Evolutionary conservation across 2,888 invertebrate genomes (phyloP).

Genomic region (Yponomeuta sedellus): DNA sequence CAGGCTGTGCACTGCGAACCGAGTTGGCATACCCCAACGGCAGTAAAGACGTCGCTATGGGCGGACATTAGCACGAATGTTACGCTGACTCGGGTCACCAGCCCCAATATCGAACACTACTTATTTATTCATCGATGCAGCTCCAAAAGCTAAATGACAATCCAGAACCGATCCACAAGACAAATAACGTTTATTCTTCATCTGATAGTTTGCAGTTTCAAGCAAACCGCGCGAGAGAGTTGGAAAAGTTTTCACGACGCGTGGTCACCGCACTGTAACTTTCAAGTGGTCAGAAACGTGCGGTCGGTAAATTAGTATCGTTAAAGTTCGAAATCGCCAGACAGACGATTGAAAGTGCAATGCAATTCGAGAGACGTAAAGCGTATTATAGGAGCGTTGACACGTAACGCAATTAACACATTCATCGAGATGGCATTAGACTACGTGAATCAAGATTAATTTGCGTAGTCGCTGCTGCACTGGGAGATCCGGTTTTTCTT

Average conservation of each 20-base stretch:
- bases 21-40: conserved; percentile 21
- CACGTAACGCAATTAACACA: background rate
- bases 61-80: conserved; percentile 10
- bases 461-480: background rate
- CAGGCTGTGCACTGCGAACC: background rate
- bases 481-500: too few species aligned
- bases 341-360: conserved; percentile 1
- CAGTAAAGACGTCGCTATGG: conserved; percentile 51
- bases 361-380: background rate
- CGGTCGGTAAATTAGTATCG: conserved; percentile 1
- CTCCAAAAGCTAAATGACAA: background rate
- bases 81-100: background rate
- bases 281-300: conserved; percentile 2
- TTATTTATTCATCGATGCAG: background rate
- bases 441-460: background rate
- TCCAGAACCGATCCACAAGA: background rate
- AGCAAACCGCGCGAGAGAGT: background rate
- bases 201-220: background rate
- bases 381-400: background rate
- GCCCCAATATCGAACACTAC: background rate
- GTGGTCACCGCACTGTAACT: background rate
- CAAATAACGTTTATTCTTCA: background rate
- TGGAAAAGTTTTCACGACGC: background rate
- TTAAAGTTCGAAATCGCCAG: conserved; percentile 1
- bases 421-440: background rate